Percentiles rank a stretch among this genome's conserved stretches.
These are phyloP conservation scores for Hydra vulgaris DNA, from an alignment of 30 jellyfish, hydroid and myxozoan species.

Conservation along the genomic window DNA sequence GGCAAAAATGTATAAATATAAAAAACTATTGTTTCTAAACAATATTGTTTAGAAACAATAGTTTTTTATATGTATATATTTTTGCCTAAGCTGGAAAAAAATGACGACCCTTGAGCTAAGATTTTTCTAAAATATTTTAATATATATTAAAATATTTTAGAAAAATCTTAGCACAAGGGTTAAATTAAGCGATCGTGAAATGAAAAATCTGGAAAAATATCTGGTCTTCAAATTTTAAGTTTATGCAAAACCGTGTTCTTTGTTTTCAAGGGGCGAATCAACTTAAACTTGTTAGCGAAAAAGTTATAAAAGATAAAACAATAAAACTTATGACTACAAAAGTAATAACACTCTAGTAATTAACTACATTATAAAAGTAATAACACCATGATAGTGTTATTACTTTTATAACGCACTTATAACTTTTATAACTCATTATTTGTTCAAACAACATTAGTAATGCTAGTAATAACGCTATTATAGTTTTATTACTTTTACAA, in stretches of 20 bases:
- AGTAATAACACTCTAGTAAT: background rate
- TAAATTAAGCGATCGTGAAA: background rate
- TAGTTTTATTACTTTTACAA: background rate
- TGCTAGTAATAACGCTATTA: background rate
- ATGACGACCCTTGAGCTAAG: background rate
- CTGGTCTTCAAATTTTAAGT: background rate
- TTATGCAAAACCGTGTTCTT: background rate
- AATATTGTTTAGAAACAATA: background rate
- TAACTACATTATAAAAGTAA: background rate
- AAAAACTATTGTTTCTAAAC: background rate
- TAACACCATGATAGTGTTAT: background rate
- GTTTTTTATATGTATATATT: background rate
- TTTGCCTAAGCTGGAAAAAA: background rate
- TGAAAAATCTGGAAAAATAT: background rate
- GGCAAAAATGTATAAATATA: background rate
- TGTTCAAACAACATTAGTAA: background rate
- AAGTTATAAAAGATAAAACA: background rate
- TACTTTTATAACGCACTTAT: background rate
- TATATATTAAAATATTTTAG: background rate
- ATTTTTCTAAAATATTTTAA: too few species aligned
- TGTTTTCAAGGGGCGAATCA: background rate
- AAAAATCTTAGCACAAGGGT: background rate
- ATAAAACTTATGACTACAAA: background rate
- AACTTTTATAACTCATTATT: background rate
- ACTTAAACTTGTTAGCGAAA: background rate